phyloP scores from a whole-genome alignment of 2,888 invertebrate species.

The Drosophila kambysellisi region DNA sequence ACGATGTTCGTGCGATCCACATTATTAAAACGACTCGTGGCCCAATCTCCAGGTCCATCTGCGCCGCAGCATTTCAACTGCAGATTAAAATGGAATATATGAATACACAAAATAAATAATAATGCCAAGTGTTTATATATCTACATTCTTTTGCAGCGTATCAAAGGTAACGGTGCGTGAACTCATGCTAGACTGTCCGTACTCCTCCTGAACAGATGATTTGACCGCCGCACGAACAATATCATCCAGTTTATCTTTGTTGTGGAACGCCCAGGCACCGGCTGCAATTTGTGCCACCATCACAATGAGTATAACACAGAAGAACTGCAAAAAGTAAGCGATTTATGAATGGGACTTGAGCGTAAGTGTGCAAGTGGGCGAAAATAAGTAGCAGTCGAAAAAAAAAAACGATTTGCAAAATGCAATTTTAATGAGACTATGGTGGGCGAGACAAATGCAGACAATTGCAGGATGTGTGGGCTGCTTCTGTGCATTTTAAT shows the following conservation, averaged over 20 bases:
- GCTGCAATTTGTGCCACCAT: conserved; percentile 92
- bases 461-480: conserved; percentile 44
- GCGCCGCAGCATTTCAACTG: conserved; percentile 93
- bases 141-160: conserved; percentile 88
- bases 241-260: conserved; percentile 88
- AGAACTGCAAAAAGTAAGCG: conserved; percentile 87
- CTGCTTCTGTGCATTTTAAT: conserved; percentile 42
- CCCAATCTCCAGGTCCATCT: conserved; percentile 90
- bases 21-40: conserved; percentile 87
- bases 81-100: conserved; percentile 20
- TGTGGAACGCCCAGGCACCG: conserved; percentile 91
- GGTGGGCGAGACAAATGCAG: conserved; percentile 54
- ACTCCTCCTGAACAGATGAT: conserved; percentile 88
- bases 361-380: conserved; percentile 9
- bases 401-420: conserved; percentile 15
- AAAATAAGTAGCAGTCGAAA: conserved; percentile 25
- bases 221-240: conserved; percentile 88
- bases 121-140: conserved; percentile 38
- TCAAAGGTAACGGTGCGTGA: conserved; percentile 88
- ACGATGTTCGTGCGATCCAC: conserved; percentile 85
- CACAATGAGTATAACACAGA: conserved; percentile 90
- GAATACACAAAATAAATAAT: conserved; percentile 5
- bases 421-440: conserved; percentile 12
- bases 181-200: conserved; percentile 86
- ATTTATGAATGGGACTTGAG: conserved; percentile 47